phyloP scores from a whole-genome alignment of 2,888 invertebrate genomes.

The Drosophila stalkeri region DNA sequence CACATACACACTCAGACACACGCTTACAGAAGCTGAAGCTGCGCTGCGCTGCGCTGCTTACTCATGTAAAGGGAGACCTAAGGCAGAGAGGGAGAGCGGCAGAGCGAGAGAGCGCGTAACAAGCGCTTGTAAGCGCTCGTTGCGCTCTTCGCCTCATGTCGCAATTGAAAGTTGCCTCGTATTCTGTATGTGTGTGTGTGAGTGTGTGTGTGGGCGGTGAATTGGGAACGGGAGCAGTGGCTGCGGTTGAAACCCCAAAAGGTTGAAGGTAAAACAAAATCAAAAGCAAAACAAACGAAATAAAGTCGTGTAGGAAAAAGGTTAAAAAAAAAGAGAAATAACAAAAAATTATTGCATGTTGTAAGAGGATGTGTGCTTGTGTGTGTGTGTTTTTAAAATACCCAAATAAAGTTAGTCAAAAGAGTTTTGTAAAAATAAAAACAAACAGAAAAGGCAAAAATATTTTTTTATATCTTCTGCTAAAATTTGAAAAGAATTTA shows the following conservation, averaged over 20 bases:
- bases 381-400: conserved; percentile 19
- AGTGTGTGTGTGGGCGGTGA: conserved; percentile 35
- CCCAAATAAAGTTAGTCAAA: conserved; percentile 45
- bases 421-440: conserved; percentile 38
- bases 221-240: conserved; percentile 28
- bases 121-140: conserved; percentile 44
- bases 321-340: conserved; percentile 53
- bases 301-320: conserved; percentile 70
- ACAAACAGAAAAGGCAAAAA: conserved; percentile 19
- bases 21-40: conserved; percentile 60
- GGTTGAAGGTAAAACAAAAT: conserved; percentile 76
- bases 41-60: conserved; percentile 61
- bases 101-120: conserved; percentile 26
- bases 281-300: conserved; percentile 66
- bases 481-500: conserved; percentile 48
- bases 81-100: conserved; percentile 2
- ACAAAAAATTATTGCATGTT: conserved; percentile 49
- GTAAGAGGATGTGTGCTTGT: conserved; percentile 30
- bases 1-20: conserved; percentile 19
- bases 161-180: conserved; percentile 75
- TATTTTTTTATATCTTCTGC: conserved; percentile 13
- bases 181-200: conserved; percentile 22
- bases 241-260: conserved; percentile 65
- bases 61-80: conserved; percentile 56
- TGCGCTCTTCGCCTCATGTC: conserved; percentile 69